Percentiles rank a stretch among this genome's conserved stretches.
Conservation (phyloP, 2,888 invertebrate species). For the Linnaemya vulpina region DNA sequence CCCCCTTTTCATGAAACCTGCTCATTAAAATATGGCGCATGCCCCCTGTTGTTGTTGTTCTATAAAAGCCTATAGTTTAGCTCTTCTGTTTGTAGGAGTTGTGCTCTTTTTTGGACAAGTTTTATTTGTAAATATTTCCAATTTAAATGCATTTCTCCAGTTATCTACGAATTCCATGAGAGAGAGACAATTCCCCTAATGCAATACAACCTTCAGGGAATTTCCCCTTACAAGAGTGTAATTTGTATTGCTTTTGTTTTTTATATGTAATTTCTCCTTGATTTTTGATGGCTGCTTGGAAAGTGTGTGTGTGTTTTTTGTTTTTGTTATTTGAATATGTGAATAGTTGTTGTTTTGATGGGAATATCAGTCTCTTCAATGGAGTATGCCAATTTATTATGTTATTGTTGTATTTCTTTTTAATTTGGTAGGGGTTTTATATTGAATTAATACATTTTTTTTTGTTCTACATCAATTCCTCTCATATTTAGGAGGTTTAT, state of each 20-base stretch:
- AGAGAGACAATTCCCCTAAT: constrained; percentile 1
- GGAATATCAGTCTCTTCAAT: constrained; percentile 76
- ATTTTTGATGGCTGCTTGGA: constrained; percentile 57
- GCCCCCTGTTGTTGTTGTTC: constrained; percentile 51
- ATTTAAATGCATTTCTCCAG: constrained; percentile 57
- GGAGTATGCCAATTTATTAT: constrained; percentile 83
- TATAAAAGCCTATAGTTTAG: background rate
- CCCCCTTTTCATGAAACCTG: background rate
- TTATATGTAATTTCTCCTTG: constrained; percentile 25
- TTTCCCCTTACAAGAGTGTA: constrained; percentile 11
- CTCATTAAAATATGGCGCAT: constrained; percentile 78
- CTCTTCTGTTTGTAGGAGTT: constrained; percentile 26
- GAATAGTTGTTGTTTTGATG: constrained; percentile 12
- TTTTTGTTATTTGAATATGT: constrained; percentile 5
- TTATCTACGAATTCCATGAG: constrained; percentile 55
- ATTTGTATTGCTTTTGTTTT: constrained; percentile 14
- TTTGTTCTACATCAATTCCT: background rate
- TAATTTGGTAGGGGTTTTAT: background rate
- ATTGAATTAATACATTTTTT: constrained; percentile 7
- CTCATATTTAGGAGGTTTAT: too few relatives aligned
- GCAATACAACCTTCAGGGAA: background rate
- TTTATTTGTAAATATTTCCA: constrained; percentile 40
- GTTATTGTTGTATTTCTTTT: constrained; percentile 18
- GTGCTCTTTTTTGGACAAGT: background rate
- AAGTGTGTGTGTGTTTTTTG: background rate